Evolutionary conservation across 2,888 invertebrate genomes (phyloP).

Genomic region (Cryptops parisi): DNA sequence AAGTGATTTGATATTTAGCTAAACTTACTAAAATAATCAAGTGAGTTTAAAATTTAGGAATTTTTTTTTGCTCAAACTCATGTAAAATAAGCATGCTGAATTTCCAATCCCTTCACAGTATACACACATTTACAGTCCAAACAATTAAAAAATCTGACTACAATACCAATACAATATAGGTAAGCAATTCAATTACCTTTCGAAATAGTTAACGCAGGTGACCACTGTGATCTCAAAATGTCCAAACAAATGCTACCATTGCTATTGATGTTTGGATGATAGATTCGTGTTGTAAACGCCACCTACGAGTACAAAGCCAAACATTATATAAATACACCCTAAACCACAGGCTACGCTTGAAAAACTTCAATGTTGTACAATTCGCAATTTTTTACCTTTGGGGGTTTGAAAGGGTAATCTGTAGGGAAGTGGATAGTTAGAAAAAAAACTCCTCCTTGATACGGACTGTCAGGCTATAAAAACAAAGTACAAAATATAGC

Average conservation of each 20-base stretch:
- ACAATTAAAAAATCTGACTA: too few relatives aligned
- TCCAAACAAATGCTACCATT: conserved; percentile 99
- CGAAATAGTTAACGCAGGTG: conserved; percentile 99
- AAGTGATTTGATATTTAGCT: too few relatives aligned
- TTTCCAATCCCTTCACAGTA: too few relatives aligned
- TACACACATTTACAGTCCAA: too few relatives aligned
- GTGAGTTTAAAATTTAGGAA: too few relatives aligned
- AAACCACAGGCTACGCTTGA: too few relatives aligned
- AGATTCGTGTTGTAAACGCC: conserved; percentile 99
- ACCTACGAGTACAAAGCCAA: conserved; percentile 42
- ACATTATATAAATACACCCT: too few relatives aligned
- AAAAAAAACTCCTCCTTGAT: conserved; percentile 99
- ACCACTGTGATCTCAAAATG: conserved; percentile 99
- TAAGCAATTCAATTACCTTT: conserved; percentile 53
- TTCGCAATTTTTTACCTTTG: conserved; percentile 65
- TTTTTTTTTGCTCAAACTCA: too few relatives aligned
- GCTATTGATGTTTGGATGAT: conserved; percentile 99
- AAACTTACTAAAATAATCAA: too few relatives aligned
- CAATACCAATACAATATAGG: too few relatives aligned
- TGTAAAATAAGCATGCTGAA: too few relatives aligned
- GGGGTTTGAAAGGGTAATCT: conserved; percentile 99
- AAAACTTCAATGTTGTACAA: too few relatives aligned
- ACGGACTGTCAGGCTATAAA: conserved; percentile 95
- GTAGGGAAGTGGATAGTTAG: conserved; percentile 99
- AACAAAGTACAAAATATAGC: conserved; percentile 20